Evolutionary conservation across 2,888 invertebrate genomes (phyloP).

Genomic region (Drosophila mimica): DNA sequence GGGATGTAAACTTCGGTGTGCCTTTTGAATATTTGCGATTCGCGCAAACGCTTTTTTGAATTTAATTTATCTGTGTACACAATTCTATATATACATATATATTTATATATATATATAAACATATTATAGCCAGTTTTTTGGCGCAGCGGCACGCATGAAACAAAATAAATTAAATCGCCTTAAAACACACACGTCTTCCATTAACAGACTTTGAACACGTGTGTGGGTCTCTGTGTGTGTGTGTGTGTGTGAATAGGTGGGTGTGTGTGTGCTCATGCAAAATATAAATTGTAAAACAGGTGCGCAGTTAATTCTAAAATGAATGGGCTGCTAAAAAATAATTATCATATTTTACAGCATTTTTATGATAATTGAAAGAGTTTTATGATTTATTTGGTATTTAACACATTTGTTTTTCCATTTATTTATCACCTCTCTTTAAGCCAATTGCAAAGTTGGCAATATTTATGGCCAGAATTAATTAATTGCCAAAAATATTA

Average conservation of each 20-base stretch:
- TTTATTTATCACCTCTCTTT: slow-evolving; percentile 26
- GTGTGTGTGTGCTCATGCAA: not conserved
- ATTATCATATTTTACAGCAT: slow-evolving; percentile 44
- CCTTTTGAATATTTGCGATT: slow-evolving; percentile 9
- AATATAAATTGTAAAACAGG: slow-evolving; percentile 32
- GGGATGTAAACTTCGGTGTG: not conserved
- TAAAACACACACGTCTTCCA: slow-evolving; percentile 4
- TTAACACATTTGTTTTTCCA: slow-evolving; percentile 28
- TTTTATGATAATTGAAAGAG: slow-evolving; percentile 39
- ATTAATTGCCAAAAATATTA: not conserved
- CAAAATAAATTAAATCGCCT: slow-evolving; percentile 40
- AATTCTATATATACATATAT: slow-evolving; percentile 25
- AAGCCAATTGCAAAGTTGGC: slow-evolving; percentile 5
- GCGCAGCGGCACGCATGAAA: slow-evolving; percentile 23
- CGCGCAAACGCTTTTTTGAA: slow-evolving; percentile 23
- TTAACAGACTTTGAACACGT: not conserved
- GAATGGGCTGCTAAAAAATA: slow-evolving; percentile 26
- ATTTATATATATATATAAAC: slow-evolving; percentile 39
- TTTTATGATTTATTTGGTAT: slow-evolving; percentile 38
- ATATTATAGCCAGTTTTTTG: slow-evolving; percentile 32
- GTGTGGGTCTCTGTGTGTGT: not conserved
- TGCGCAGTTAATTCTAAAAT: slow-evolving; percentile 39
- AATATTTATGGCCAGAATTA: slow-evolving; percentile 36
- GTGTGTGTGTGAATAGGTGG: not conserved
- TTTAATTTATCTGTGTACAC: slow-evolving; percentile 59